These are phyloP conservation scores for Diachrysia chrysitis DNA, from an alignment of 2,888 invertebrate species.

Conservation along the genomic window DNA sequence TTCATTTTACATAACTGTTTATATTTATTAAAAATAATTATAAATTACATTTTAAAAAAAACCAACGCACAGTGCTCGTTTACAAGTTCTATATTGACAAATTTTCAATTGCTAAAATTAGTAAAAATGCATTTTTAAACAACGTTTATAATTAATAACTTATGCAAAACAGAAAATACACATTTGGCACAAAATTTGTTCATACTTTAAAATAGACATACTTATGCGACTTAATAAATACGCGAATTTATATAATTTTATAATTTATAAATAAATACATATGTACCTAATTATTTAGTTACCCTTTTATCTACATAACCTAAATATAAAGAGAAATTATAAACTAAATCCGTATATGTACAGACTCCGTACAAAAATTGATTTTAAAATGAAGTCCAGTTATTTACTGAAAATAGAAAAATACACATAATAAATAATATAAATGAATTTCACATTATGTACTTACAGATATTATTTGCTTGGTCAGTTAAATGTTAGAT, in stretches of 20 bases:
- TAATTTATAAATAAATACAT: conserved; percentile 16
- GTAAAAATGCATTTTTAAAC: conserved; percentile 33
- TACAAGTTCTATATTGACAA: conserved; percentile 7
- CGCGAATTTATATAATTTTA: conserved; percentile 16
- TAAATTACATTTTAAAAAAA: conserved; percentile 2
- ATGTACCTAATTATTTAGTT: conserved; percentile 35
- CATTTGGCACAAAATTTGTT: conserved; percentile 55
- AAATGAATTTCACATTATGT: conserved; percentile 34
- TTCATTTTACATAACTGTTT: neutral
- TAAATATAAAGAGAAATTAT: conserved; percentile 26
- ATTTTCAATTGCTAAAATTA: conserved; percentile 25
- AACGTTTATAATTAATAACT: conserved; percentile 32
- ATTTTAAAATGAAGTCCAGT: conserved; percentile 49
- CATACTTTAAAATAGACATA: conserved; percentile 31
- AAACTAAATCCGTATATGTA: conserved; percentile 39
- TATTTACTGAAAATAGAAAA: conserved; percentile 55
- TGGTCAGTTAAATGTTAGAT: conserved; percentile 29
- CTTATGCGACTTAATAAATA: conserved; percentile 33
- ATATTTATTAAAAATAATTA: neutral
- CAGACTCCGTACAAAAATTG: conserved; percentile 41
- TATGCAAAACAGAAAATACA: conserved; percentile 37
- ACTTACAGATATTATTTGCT: conserved; percentile 20
- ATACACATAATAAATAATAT: conserved; percentile 50
- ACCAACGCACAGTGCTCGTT: conserved; percentile 13
- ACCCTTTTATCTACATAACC: conserved; percentile 21